Evolutionary conservation across 1,140 invertebrate genomes (phyloP).

Genomic region (Bicyclus anynana): DNA sequence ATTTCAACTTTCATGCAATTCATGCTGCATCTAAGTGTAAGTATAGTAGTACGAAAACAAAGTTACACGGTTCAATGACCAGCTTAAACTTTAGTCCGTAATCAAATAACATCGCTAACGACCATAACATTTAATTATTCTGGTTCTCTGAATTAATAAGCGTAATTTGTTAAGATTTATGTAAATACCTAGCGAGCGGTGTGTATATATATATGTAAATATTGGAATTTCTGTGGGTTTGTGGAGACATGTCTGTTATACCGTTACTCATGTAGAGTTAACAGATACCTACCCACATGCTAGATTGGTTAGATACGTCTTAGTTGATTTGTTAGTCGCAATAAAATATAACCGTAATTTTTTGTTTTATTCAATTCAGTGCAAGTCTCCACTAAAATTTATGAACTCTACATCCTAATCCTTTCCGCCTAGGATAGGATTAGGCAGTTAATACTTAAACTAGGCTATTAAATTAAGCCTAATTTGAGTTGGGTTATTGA

Average conservation of each 20-base stretch:
- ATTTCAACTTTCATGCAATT: too few relatives aligned
- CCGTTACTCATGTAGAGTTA: conserved; percentile 24
- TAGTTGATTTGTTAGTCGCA: too few relatives aligned
- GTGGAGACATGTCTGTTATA: conserved; percentile 7
- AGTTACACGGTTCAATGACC: background rate
- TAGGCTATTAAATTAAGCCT: too few relatives aligned
- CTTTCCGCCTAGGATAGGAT: too few relatives aligned
- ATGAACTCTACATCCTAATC: too few relatives aligned
- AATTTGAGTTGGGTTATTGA: too few relatives aligned
- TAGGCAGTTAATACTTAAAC: too few relatives aligned
- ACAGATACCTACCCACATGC: background rate
- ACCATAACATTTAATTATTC: conserved; percentile 17
- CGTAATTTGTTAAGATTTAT: conserved; percentile 33
- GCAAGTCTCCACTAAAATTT: too few relatives aligned
- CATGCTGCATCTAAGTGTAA: too few relatives aligned
- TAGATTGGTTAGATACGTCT: too few relatives aligned
- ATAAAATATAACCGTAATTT: too few relatives aligned
- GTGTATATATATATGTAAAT: conserved; percentile 13
- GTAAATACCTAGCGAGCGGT: conserved; percentile 31
- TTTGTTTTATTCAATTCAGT: too few relatives aligned
- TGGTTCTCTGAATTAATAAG: conserved; percentile 11
- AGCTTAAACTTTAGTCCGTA: background rate
- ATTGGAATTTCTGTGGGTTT: conserved; percentile 10
- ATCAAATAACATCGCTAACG: background rate
- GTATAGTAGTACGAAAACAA: background rate